Evolutionary conservation across 2,797 vertebrate genomes (phyloP), one percentile per base, ranked within the genome.

Genomic region (Falco biarmicus): DNA sequence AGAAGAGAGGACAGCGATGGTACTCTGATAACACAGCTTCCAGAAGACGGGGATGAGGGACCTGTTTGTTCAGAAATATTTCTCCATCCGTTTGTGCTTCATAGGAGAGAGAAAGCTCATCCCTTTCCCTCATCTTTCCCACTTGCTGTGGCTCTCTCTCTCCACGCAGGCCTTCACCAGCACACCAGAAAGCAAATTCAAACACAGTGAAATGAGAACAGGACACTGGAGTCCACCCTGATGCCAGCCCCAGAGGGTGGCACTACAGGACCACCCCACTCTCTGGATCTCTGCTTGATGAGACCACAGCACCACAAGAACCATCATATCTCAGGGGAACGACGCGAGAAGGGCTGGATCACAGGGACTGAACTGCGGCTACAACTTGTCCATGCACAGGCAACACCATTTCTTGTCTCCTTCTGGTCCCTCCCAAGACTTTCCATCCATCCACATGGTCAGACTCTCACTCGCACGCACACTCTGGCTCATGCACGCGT

Each of bases 21-120:
- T 57, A 22, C 74, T 83, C 79, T 68, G 85, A 87, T 89, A 93
- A 95, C 26, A 53, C 37, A 26, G 87, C 95, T 95, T 95, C 76
- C 92, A 96, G 81, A 92, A 97, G 90, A 76, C 43, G 10, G 53
- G 64, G 54, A 90, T 19, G 24, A 96, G 83, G 96, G 88, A 56
- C 51, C 65, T 87, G 74, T 91, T 96, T 96, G 92, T 90, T 90
- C 80, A 92, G 90, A 94, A 91, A 92, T 60, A 26, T 17, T 92
- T 90, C 66, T 90, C 61, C 83, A 86, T 66, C 90, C 53, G 2
- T 56, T 70, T 16, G 29, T 51, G 68, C 73, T 74, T 59, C 77
- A 61, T 7, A 65, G 53, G 20, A 20, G 22, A 34, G 16, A 18
- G 53, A 31, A 82, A 76, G 34, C 31, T 48, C 57, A 21, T 47